Evolutionary conservation across 1,140 invertebrate species (phyloP).

Genomic region (Protaetia brevitarsis): DNA sequence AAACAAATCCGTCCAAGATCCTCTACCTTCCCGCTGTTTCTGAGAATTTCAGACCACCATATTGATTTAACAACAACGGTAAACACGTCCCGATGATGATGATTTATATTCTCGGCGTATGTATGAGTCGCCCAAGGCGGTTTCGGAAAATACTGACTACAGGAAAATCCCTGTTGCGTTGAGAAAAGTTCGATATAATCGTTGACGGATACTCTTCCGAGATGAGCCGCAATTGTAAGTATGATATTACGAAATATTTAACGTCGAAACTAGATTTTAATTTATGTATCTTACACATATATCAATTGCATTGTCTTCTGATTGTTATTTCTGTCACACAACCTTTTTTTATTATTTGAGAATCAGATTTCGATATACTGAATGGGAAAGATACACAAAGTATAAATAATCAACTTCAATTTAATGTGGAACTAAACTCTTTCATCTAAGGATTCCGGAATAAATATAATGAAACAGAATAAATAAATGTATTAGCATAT

Average conservation of each 20-base stretch:
- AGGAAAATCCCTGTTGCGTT: neutral
- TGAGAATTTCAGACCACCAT: conserved; percentile 4
- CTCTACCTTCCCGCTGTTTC: neutral
- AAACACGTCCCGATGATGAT: neutral
- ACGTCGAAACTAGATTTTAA: too few relatives aligned
- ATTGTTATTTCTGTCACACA: too few relatives aligned
- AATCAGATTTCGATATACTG: too few relatives aligned
- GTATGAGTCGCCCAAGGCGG: neutral
- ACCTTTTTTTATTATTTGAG: too few relatives aligned
- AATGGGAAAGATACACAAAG: too few relatives aligned
- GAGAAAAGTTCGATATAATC: conserved; percentile 3
- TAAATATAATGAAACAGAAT: too few relatives aligned
- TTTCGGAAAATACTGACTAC: neutral
- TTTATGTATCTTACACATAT: too few relatives aligned
- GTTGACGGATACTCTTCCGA: neutral
- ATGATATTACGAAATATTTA: neutral
- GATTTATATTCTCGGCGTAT: neutral
- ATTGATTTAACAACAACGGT: conserved; percentile 8
- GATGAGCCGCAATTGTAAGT: conserved; percentile 1
- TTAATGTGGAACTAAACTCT: too few relatives aligned
- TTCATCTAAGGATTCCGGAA: too few relatives aligned
- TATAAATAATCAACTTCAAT: too few relatives aligned
- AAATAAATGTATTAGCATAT: too few relatives aligned
- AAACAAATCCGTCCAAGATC: neutral
- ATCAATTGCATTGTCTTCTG: too few relatives aligned